These are phyloP conservation scores for Catharus minimus DNA, from an alignment of 2,113 vertebrate genomes.

Conservation along the genomic window DNA sequence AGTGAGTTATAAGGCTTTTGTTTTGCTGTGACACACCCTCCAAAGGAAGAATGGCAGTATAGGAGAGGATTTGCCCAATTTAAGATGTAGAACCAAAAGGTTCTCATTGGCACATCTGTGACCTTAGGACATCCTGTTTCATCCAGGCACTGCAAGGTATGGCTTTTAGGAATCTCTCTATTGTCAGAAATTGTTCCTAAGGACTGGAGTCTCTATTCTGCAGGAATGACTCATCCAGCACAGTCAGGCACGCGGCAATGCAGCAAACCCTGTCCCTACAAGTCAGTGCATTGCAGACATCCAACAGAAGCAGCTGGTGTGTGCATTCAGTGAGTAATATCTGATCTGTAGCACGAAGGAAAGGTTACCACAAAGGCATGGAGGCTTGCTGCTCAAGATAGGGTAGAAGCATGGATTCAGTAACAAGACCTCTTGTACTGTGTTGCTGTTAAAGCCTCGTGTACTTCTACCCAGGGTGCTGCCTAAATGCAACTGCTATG, in stretches of 20 bases:
- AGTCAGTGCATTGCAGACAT: neutral
- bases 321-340: neutral
- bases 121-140: neutral
- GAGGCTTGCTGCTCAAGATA: neutral
- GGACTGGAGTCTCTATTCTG: neutral
- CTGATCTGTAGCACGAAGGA: neutral
- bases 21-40: neutral
- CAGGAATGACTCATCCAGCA: neutral
- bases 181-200: neutral
- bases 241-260: neutral
- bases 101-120: neutral
- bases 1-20: neutral
- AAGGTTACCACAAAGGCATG: neutral
- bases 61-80: neutral
- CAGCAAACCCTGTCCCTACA: neutral
- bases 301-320: neutral
- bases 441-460: neutral
- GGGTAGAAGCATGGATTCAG: neutral
- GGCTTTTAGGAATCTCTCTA: neutral
- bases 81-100: neutral
- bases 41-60: neutral
- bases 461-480: neutral
- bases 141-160: neutral
- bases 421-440: neutral
- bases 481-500: accelerated